phyloP scores from a whole-genome alignment of 30 jellyfish, hydroid and myxozoan species.

The Turritopsis rubra region DNA sequence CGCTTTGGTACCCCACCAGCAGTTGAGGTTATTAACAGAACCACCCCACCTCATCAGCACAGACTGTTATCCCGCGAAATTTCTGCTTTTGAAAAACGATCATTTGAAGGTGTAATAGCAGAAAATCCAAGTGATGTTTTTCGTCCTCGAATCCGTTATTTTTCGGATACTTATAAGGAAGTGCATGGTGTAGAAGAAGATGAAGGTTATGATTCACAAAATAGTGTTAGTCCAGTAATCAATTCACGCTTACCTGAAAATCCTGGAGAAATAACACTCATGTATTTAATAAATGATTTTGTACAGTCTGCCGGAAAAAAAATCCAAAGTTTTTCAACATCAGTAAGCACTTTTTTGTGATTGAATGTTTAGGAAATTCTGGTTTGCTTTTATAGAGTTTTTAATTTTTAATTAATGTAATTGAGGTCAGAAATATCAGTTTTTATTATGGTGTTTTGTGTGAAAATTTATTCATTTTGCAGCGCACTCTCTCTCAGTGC shows the following conservation, averaged over 20 bases:
- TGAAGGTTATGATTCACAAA: conserved; percentile 18
- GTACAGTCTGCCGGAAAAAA: conserved; percentile 14
- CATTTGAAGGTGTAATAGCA: not conserved
- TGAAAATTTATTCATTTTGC: no score
- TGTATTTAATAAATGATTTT: conserved; percentile 19
- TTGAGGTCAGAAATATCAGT: no score
- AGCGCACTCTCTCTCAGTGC: no score
- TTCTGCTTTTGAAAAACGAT: conserved; percentile 19
- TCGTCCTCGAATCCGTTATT: not conserved
- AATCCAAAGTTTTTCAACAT: not conserved
- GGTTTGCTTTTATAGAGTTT: not conserved
- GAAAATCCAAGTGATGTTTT: not conserved
- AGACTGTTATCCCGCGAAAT: not conserved
- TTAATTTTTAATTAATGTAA: not conserved
- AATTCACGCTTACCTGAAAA: conserved; percentile 14
- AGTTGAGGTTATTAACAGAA: not conserved
- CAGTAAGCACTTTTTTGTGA: conserved; percentile 22
- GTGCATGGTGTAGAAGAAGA: conserved; percentile 5
- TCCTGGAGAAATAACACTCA: conserved; percentile 44
- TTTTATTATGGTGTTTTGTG: not conserved
- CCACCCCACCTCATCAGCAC: conserved; percentile 8
- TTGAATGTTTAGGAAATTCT: not conserved
- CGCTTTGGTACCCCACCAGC: conserved; percentile 39
- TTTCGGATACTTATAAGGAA: not conserved
- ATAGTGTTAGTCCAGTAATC: conserved; percentile 4